Base-by-base conservation (phyloP, 2,888 invertebrate species). In the Lypha dubia region DNA sequence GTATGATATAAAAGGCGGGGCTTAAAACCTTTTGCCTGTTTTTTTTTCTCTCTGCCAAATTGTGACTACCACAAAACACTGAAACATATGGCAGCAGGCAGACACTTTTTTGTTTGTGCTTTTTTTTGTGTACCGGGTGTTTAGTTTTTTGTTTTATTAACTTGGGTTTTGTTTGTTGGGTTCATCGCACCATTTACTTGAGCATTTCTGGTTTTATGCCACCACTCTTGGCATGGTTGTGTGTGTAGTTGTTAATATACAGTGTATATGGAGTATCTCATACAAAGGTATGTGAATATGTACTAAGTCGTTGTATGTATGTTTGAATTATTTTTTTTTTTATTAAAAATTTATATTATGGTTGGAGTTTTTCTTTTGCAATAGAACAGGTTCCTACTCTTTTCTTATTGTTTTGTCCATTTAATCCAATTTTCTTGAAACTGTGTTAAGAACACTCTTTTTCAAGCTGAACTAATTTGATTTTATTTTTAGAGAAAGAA, bases 1-100 rank as follows among this genome's bases (percentile, higher is more conserved):
- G 86, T 41, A 83, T 76, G 81, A 86, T 87, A 83, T 51, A 87
- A 67, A n/a, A 84, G 89, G 89, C 89, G 89, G 89, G 88, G 89
- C 86, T 86, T 71, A 84, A 60, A 22, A 24, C 38, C 41, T 58
- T 28, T 63, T 81, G 79, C 49, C 75, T 81, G 68, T 71, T 56
- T 60, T 67, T 71, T 56, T 60, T 67, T 65, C 28, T 53, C 15
- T 65, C 44, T 56, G 58, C 11, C 17, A 68, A 60, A 67, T 76
- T 60, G 67, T 68, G 35, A 58, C 38, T 13, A 7, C 17, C 41
- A n/a, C 3, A 53, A 53, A 5, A 35, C 53, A 56, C 38, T 44
- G 1, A 58, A 44, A 41, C 62, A 56, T 22, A 32, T 44, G 20
- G n/a, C 65, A 76, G 60, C 58, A 62, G 63, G 22, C 79, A 62